A percentile compares a stretch with the other conserved stretches of the same genome.
phyloP scores from a whole-genome alignment of 1,140 invertebrate genomes.

The Drosophila fuyamai region DNA sequence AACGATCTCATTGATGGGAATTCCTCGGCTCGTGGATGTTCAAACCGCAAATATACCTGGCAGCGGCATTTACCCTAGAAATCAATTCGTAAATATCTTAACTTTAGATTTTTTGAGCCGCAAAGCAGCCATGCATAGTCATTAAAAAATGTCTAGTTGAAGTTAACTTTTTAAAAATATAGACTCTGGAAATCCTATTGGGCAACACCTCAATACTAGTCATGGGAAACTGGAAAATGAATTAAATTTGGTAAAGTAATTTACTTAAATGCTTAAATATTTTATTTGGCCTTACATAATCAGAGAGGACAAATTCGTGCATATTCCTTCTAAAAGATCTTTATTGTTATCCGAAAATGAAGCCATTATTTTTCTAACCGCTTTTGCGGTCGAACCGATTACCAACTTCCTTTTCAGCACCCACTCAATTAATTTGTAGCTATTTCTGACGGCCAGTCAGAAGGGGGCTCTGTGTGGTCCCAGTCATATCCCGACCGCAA shows the following conservation, averaged over 20 bases:
- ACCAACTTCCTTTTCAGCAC: conserved; percentile 47
- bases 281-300: too few species aligned
- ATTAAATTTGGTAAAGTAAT: too few species aligned
- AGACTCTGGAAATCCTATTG: too few species aligned
- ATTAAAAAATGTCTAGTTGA: not conserved
- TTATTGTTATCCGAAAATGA: conserved; percentile 1
- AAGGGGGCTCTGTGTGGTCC: conserved; percentile 59
- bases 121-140: not conserved
- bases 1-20: conserved; percentile 18
- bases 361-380: conserved; percentile 11
- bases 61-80: not conserved
- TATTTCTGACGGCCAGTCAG: conserved; percentile 18
- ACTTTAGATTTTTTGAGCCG: not conserved
- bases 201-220: too few species aligned
- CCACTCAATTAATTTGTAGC: conserved; percentile 52
- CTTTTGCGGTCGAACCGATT: conserved; percentile 32
- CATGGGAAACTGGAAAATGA: too few species aligned
- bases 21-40: conserved; percentile 7
- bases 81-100: conserved; percentile 13
- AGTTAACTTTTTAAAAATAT: not conserved
- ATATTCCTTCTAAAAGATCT: too few species aligned
- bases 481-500: conserved; percentile 58
- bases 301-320: too few species aligned
- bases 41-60: not conserved
- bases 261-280: too few species aligned